These are phyloP conservation scores for Chrysogorgia sp. DNA, from an alignment of 92 coral and sea anemone genomes.

Conservation along the genomic window DNA sequence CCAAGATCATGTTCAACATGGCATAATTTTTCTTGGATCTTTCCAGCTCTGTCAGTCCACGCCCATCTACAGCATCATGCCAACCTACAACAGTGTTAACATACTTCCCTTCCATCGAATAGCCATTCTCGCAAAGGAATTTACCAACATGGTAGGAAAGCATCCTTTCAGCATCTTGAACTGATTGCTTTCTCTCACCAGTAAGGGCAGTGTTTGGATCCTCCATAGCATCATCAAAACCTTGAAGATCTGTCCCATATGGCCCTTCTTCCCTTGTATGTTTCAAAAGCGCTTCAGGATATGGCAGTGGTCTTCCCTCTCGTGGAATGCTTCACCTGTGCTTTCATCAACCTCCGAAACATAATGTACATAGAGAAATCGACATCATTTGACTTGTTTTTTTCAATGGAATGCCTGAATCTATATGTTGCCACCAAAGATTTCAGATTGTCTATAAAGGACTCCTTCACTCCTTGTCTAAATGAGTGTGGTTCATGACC, in stretches of 20 bases:
- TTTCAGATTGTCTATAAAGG: constrained; percentile 10
- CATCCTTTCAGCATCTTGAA: constrained; percentile 27
- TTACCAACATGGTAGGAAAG: constrained; percentile 43
- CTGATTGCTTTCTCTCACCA: constrained; percentile 36
- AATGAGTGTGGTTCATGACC: constrained; percentile 18
- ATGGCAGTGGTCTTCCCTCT: constrained; percentile 66
- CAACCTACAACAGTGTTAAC: constrained; percentile 69
- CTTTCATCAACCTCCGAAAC: constrained; percentile 60
- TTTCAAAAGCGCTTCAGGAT: constrained; percentile 52
- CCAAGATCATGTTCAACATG: constrained; percentile 74
- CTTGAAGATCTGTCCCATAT: constrained; percentile 16
- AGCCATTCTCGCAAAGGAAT: constrained; percentile 49
- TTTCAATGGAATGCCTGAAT: constrained; percentile 1
- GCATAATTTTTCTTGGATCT: constrained; percentile 66
- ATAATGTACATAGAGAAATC: constrained; percentile 46
- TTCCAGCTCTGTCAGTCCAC: constrained; percentile 63
- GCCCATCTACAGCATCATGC: constrained; percentile 77
- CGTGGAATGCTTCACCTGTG: constrained; percentile 56
- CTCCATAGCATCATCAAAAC: constrained; percentile 31
- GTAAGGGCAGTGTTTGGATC: constrained; percentile 46
- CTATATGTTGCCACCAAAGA: constrained; percentile 61
- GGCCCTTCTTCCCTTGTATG: constrained; percentile 55
- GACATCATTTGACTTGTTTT: constrained; percentile 36
- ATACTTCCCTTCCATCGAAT: constrained; percentile 51
- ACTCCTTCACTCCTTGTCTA: constrained; percentile 11